A percentile compares a stretch with the other conserved stretches of the same genome.
Conservation (phyloP, 2,113 vertebrate species). For the Benitochromis conjunctus region DNA sequence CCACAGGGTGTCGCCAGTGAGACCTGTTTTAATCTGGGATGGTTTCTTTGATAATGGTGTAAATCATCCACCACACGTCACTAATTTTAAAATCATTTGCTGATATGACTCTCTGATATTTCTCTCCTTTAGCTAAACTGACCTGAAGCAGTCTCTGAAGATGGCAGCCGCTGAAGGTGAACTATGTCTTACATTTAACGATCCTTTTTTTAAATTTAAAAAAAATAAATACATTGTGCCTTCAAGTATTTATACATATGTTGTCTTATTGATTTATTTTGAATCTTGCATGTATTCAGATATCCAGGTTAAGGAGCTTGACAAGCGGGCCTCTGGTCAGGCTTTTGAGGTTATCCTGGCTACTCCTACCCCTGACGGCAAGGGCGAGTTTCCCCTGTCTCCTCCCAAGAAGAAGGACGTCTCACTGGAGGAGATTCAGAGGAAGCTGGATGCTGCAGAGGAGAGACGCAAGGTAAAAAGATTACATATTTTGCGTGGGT, state of each 20-base stretch:
- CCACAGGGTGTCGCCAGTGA: conserved; percentile 5
- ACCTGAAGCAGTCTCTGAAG: conserved; percentile 13
- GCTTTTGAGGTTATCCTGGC: conserved; percentile 93
- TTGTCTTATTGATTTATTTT: not conserved
- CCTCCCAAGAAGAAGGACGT: conserved; percentile 94
- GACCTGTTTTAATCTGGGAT: not conserved
- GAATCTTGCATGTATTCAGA: conserved; percentile 62
- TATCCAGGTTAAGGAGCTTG: conserved; percentile 93
- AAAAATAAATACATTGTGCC: too few relatives aligned
- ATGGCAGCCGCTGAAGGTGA: conserved; percentile 70
- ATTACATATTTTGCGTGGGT: not conserved
- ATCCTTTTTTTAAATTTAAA: too few relatives aligned
- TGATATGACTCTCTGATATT: not conserved
- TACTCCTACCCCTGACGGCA: conserved; percentile 80
- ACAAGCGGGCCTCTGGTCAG: conserved; percentile 94
- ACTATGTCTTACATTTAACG: not conserved
- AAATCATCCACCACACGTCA: conserved; percentile 13
- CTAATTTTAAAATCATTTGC: not conserved
- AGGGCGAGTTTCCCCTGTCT: conserved; percentile 87
- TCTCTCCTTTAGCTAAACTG: conserved; percentile 1
- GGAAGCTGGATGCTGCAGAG: conserved; percentile 93
- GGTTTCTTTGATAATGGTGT: not conserved
- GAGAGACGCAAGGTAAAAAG: conserved; percentile 89
- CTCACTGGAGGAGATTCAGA: conserved; percentile 94
- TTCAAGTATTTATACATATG: too few relatives aligned